These are phyloP conservation scores for Subanguina moxae DNA, from an alignment of 1,140 invertebrate genomes.

Conservation along the genomic window DNA sequence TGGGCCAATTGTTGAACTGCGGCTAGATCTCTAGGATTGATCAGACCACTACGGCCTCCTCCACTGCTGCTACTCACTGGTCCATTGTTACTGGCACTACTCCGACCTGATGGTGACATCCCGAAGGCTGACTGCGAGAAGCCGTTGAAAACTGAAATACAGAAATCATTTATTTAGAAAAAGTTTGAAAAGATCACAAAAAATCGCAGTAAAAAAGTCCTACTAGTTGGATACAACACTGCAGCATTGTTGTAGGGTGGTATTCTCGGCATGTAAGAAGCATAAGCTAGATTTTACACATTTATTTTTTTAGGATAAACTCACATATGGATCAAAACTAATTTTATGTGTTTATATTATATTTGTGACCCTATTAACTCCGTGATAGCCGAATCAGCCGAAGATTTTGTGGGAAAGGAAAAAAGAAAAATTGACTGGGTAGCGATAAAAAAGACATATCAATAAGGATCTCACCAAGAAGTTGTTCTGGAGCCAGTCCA, in stretches of 20 bases:
- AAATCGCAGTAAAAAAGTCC: not conserved
- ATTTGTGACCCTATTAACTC: too few species aligned
- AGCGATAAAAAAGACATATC: not conserved
- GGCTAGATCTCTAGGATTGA: conserved; percentile 46
- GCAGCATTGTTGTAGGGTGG: conserved; percentile 29
- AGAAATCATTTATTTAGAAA: not conserved
- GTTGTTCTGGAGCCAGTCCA: conserved; percentile 56
- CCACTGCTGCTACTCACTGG: not conserved
- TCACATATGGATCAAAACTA: too few species aligned
- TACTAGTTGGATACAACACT: conserved; percentile 39
- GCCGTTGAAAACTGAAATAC: conserved; percentile 48
- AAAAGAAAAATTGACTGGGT: too few species aligned
- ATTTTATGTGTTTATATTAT: too few species aligned
- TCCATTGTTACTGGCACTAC: conserved; percentile 39
- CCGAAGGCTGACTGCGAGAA: conserved; percentile 41
- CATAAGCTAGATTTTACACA: conserved; percentile 47
- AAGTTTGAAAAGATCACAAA: not conserved
- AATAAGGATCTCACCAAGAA: conserved; percentile 35
- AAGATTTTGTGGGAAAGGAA: too few species aligned
- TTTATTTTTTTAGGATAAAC: too few species aligned
- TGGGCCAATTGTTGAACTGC: conserved; percentile 40
- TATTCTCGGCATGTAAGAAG: conserved; percentile 43
- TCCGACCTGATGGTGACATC: conserved; percentile 41
- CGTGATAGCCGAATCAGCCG: too few species aligned
- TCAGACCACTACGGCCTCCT: conserved; percentile 15